Base-by-base conservation (phyloP, 2,797 vertebrate species). In the Hozukius guyotensis region DNA sequence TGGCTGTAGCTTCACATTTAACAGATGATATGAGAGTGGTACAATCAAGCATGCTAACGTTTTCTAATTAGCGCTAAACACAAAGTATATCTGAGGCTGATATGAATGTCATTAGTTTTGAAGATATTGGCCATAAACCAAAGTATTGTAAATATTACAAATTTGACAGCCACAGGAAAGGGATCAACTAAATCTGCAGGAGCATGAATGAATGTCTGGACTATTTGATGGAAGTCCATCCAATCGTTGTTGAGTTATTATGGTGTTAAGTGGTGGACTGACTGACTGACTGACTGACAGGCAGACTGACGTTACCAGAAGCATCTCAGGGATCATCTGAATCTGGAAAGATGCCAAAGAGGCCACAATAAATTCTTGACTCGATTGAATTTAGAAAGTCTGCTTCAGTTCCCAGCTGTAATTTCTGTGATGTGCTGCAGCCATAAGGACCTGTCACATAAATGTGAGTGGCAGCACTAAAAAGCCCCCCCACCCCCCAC, bases 391-490 rank as follows among this genome's bases (percentile, higher is more conserved):
- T 57, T 69, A 73, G 24, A 74, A 64, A 72, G 80, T 69, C 75
- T 63, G 57, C 57, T 53, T 34, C 38, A 46, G 67, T 60, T 78
- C 36, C 8, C 46, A 53, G 49, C 34, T 64, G 38, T 78, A 38
- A 72, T 75, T 63, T 66, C 31, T 80, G 29, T 70, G 60, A 82
- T 63, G 49, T 67, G 65, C 69, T 76, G 36, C 53, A 9, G 64
- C 79, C 80, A 72, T 49, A 75, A 84, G 72, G 57, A 64, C 34
- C 71, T 82, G 74, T 72, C 85, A 78, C 88, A 80, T 89, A 62
- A 73, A 81, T 60, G 70, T 83, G 70, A 89, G 59, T 70, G 74
- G 56, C 77, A 80, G 27, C 29, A 55, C 63, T 75, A 72, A 83
- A 89, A 85, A 67, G 46, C 68, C 75, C 59, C 77, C 59, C 75